Evolutionary conservation across 2,113 vertebrate genomes (phyloP), one percentile per base, ranked within the genome.

Genomic region (Psammodynastes pulverulentus): DNA sequence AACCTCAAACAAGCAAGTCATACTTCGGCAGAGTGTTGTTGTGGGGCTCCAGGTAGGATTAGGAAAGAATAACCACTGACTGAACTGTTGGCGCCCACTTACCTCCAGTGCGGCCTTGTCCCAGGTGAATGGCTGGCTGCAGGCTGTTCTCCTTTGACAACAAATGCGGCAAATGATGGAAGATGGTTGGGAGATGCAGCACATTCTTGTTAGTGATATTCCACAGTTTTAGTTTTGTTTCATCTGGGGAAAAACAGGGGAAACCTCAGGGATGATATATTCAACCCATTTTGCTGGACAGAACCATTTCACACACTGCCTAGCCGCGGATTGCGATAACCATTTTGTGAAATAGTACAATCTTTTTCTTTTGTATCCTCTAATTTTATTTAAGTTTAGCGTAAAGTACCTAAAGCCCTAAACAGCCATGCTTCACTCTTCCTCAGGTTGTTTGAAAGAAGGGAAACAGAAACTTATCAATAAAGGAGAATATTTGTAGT

Each of bases 131-230:
- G 0, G 98, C 98, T 0, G 99, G 99, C 97, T 98, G 99, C 94
- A 99, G 98, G 96, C 99, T 99, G 97, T 98, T 98, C 96, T 99
- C 99, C 96, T 98, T 97, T 98, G 98, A 98, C 96, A 99, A 98
- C 96, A 99, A 98, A 97, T 99, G 99, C n/a, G 99, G 99, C 95
- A 99, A 98, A 96, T 99, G 99, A 96, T 99, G 99, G 98, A 99
- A 99, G 98, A 99, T 98, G 91, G 98, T 99, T 95, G 99, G 99
- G 95, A 99, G 98, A 97, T 99, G 99, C 93, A 99, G 97, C 93
- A 98, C 98, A 97, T 98, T 99, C 96, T 99, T 99, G 96, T 98
- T 99, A 93, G 98, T 99, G 95, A 98, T 97, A 87, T 99, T 99
- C 99, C 99, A 99, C 90, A 99, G 96, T 97, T 98, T 99, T 97